Conservation (phyloP, 2,888 invertebrate species). For the Pemphredon lugubris region DNA sequence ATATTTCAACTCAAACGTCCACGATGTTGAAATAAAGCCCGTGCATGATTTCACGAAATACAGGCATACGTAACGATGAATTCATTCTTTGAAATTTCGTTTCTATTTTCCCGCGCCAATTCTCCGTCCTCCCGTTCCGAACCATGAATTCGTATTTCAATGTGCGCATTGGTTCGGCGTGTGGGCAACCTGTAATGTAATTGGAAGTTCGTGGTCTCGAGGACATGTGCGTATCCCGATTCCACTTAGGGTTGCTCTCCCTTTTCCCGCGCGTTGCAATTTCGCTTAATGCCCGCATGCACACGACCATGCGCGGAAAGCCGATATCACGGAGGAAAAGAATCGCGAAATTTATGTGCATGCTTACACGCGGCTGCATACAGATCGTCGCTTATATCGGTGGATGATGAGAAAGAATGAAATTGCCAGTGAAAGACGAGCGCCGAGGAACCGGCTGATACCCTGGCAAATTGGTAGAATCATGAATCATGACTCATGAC, state of each 20-base stretch:
- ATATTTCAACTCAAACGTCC: too few relatives aligned
- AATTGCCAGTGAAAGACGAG: not conserved
- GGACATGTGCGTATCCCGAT: constrained; percentile 38
- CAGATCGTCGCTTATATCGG: constrained; percentile 32
- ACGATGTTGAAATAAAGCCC: too few relatives aligned
- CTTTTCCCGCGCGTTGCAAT: constrained; percentile 40
- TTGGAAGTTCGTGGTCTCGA: constrained; percentile 49
- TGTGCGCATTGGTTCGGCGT: constrained; percentile 34
- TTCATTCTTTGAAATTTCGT: too few relatives aligned
- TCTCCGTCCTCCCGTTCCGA: not conserved
- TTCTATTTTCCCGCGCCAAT: not conserved
- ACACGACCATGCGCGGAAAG: constrained; percentile 56
- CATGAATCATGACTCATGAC: too few relatives aligned
- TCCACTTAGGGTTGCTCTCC: constrained; percentile 11
- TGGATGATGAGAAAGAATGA: constrained; percentile 1
- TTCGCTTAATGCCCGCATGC: constrained; percentile 53
- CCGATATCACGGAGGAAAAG: constrained; percentile 64
- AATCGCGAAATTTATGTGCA: constrained; percentile 63
- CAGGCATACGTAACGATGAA: too few relatives aligned
- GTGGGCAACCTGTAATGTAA: constrained; percentile 55
- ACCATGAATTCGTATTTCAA: constrained; percentile 38
- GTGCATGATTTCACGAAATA: too few relatives aligned
- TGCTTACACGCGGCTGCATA: constrained; percentile 56
- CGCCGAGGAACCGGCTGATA: too few relatives aligned
- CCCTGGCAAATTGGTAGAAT: too few relatives aligned